phyloP scores from a whole-genome alignment of 2,797 vertebrate genomes.

The Crocidura indochinensis region DNA sequence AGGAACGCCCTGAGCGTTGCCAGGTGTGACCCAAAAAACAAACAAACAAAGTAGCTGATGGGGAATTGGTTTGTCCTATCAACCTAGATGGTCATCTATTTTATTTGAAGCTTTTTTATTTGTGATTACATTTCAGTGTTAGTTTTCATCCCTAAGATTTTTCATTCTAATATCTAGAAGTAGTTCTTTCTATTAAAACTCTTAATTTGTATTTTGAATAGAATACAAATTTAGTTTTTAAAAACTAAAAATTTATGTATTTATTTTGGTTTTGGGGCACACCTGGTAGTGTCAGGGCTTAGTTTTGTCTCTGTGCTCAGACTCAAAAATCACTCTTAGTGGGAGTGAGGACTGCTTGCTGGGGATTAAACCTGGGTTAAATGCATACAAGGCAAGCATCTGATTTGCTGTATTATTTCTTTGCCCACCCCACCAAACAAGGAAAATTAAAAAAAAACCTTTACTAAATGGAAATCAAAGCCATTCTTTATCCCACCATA shows the following conservation, averaged over 20 bases:
- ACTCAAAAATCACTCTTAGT: too few relatives aligned
- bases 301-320: too few relatives aligned
- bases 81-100: neutral
- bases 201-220: constrained; percentile 54
- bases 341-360: too few relatives aligned
- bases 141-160: neutral
- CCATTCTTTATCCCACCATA: neutral
- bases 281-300: too few relatives aligned
- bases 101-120: constrained; percentile 25
- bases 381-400: too few relatives aligned
- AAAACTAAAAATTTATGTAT: too few relatives aligned
- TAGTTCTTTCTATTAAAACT: constrained; percentile 2
- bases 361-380: too few relatives aligned
- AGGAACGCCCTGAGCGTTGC: too few relatives aligned
- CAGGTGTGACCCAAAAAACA: too few relatives aligned
- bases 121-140: constrained; percentile 15
- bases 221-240: neutral
- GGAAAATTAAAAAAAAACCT: neutral
- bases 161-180: constrained; percentile 10
- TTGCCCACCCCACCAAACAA: too few relatives aligned
- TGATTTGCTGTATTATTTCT: too few relatives aligned
- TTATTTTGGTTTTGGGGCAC: too few relatives aligned
- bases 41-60: neutral
- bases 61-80: constrained; percentile 8
- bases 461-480: constrained; percentile 11